Percentiles rank a stretch among this genome's conserved stretches.
These are phyloP conservation scores for Procambarus virginalis DNA, from an alignment of 1,140 invertebrate genomes.

Conservation along the genomic window DNA sequence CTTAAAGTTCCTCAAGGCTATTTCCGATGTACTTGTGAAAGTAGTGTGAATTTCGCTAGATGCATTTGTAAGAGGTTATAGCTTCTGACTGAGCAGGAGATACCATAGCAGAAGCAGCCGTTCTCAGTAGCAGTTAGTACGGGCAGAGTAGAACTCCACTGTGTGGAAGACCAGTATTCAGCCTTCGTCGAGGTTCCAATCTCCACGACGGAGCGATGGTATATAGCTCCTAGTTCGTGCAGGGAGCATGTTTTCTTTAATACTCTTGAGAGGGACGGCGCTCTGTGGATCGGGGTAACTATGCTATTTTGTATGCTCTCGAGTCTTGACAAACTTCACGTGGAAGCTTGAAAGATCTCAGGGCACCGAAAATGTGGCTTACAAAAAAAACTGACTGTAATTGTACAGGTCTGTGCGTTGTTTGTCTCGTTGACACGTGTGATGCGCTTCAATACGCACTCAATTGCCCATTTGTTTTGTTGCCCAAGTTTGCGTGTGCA, in stretches of 20 bases:
- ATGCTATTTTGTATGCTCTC: conserved; percentile 67
- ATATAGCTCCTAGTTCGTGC: conserved; percentile 34
- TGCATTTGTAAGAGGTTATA: conserved; percentile 61
- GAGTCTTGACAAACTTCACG: conserved; percentile 67
- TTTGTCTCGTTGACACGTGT: conserved; percentile 62
- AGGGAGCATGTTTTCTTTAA: conserved; percentile 43
- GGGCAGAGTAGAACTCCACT: conserved; percentile 58
- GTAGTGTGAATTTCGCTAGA: conserved; percentile 57
- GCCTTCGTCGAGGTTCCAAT: conserved; percentile 20
- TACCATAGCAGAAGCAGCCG: conserved; percentile 30
- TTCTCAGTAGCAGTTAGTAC: conserved; percentile 62
- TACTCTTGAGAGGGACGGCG: conserved; percentile 53
- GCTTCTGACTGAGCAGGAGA: conserved; percentile 63
- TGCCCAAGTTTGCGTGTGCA: conserved; percentile 53
- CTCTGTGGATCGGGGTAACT: conserved; percentile 66
- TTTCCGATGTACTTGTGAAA: conserved; percentile 58
- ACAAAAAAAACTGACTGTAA: conserved; percentile 57
- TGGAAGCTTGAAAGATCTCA: conserved; percentile 68
- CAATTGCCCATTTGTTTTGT: conserved; percentile 50
- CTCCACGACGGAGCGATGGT: conserved; percentile 32
- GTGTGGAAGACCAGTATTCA: conserved; percentile 57
- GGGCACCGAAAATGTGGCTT: conserved; percentile 67
- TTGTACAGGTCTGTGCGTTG: conserved; percentile 64
- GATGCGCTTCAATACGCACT: conserved; percentile 45
- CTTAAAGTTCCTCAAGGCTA: conserved; percentile 64